Conservation (phyloP, 2,888 invertebrate genomes). For the Neoscelio sp. region DNA sequence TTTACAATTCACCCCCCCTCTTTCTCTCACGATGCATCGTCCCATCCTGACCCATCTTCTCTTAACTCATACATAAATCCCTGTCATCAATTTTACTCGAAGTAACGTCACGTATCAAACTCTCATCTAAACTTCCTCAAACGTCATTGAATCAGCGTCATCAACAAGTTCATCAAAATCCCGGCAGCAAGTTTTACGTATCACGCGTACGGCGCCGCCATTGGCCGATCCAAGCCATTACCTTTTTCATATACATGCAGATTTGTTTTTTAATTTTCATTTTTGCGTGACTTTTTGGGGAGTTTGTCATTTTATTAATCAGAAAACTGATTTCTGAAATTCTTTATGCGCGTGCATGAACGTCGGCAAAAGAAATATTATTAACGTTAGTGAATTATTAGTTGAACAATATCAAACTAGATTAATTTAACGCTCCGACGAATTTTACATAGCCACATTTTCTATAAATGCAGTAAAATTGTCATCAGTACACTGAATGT, state of each 20-base stretch:
- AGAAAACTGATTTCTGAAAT: too few relatives aligned
- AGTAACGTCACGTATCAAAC: slow-evolving; percentile 50
- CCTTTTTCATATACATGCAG: too few relatives aligned
- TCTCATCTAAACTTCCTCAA: slow-evolving; percentile 54
- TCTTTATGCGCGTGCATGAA: neutral
- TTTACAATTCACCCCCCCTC: too few relatives aligned
- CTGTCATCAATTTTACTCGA: slow-evolving; percentile 49
- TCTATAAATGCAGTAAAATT: too few relatives aligned
- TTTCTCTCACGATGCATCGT: too few relatives aligned
- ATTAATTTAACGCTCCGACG: slow-evolving; percentile 55
- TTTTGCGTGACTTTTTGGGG: too few relatives aligned
- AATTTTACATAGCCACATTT: slow-evolving; percentile 32
- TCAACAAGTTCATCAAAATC: slow-evolving; percentile 55
- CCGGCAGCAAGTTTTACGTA: slow-evolving; percentile 27
- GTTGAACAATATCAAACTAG: slow-evolving; percentile 49
- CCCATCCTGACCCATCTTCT: too few relatives aligned
- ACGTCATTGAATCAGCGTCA: slow-evolving; percentile 56
- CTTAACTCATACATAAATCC: slow-evolving; percentile 41
- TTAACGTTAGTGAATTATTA: slow-evolving; percentile 55
- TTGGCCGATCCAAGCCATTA: too few relatives aligned
- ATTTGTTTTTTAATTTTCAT: too few relatives aligned
- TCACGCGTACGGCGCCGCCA: slow-evolving; percentile 11
- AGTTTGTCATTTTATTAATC: too few relatives aligned
- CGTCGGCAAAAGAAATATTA: slow-evolving; percentile 38
- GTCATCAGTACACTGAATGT: slow-evolving; percentile 48